Evolutionary conservation across 2,113 vertebrate genomes (phyloP), one percentile per base, ranked within the genome.

Genomic region (Poeciliopsis retropinna): DNA sequence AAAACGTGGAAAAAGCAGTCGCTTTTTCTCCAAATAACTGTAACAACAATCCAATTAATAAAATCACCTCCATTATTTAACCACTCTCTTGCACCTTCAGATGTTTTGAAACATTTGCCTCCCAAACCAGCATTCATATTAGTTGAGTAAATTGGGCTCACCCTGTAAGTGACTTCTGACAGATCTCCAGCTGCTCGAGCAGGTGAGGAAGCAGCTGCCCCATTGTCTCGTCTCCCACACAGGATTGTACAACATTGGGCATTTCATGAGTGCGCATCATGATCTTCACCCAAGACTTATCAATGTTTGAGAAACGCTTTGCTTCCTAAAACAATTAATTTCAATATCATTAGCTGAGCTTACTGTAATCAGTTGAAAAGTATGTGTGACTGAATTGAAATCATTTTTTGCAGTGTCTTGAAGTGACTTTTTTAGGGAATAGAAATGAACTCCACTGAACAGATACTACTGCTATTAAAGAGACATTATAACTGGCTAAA

Each of bases 151-250:
- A 15, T 47, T 11, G n/a, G 31, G 65, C 94, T 93, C 89, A 99
- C 98, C 98, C 97, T 30, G 97, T 97, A 39, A 99, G 96, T 0
- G 98, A 99, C 84, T 99, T 99, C 92, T 99, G 98, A 76, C 98
- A 99, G 27, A 97, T 96, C 88, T 99, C 97, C 76, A 99, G 90
- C 85, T 99, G 98, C 70, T 99, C 97, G 17, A 98, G 88, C 73
- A 99, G 94, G 85, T 98, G 97, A 57, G 97, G 97, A 51, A 99
- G 89, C 19, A 99, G 90, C 76, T 98, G 97, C 8, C 96, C 97
- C 97, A 99, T 95, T 3, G 95, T 96, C 90, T 99, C 98, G 72
- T 99, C 97, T 39, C 96, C 97, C 17, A 96, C 95, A 82, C 97
- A 99, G 14, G 97, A 98, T 80, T 98, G 97, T 41, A 99, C 93